Evolutionary conservation across 2,113 vertebrate species (phyloP), one percentile per base, ranked within the genome.

Genomic region (Fulica atra): DNA sequence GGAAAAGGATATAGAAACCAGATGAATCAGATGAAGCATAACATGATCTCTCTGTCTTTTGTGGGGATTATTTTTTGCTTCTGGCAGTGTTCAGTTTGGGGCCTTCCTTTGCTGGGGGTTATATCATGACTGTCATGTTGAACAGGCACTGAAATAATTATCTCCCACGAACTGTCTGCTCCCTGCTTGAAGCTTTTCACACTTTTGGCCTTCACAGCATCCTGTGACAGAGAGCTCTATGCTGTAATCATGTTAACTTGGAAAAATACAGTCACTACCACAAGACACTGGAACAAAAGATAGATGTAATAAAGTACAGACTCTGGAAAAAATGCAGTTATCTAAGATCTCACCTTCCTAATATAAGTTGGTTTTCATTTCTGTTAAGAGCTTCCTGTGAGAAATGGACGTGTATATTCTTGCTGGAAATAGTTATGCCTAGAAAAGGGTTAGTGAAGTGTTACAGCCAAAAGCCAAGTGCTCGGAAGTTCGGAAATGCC

Each of bases 91-190:
- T 61, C 64, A 81, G 28, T 63, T 74, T 54, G 71, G 25, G 51
- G 24, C 63, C 42, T 85, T 87, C 57, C 53, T 86, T 81, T 1
- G 4, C 48, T 80, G 59, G 38, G 23, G 40, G 28, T 63, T 84
- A 11, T 51, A 63, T 51, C 31, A 51, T 63, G 44, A 53, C 63
- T 88, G 38, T 82, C 82, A 77, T n/a, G 19, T 92, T 88, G 66
- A 92, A 76, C 25, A 92, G 74, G 31, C 28, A 46, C n/a, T 77
- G 76, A 94, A 94, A 85, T 72, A 86, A 86, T 80, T 88, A 86
- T 86, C 71, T 77, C n/a, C 28, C 40, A 66, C 63, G 93, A 81
- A 83, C 70, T 66, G 31, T n/a, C 74, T 88, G 63, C 25, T 81
- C 36, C 40, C 33, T 19, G 38, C 53, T 82, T 86, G 81, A 92